Percentiles rank a stretch among this genome's conserved stretches.
These are phyloP conservation scores for Ctenosaura bakeri DNA, from an alignment of 2,797 vertebrate genomes.

Conservation along the genomic window DNA sequence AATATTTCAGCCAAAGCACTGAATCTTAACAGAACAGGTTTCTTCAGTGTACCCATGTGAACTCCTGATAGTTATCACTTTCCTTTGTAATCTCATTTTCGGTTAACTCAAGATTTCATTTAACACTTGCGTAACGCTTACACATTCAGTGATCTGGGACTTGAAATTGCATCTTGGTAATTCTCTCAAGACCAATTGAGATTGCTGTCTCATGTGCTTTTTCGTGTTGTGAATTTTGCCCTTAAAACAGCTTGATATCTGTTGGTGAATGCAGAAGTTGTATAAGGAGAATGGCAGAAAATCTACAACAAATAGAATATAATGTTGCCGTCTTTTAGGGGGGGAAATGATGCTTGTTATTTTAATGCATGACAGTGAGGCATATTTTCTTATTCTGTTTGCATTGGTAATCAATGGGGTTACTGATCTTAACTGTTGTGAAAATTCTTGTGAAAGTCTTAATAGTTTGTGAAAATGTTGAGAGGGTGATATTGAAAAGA, in stretches of 20 bases:
- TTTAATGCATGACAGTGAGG: neutral
- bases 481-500: neutral
- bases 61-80: neutral
- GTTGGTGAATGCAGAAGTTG: neutral
- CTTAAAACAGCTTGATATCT: neutral
- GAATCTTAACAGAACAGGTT: neutral
- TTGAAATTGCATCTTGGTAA: neutral
- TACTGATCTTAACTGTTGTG: neutral
- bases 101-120: neutral
- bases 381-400: neutral
- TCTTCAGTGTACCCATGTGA: neutral
- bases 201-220: neutral
- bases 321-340: neutral
- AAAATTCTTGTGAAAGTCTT: too few relatives aligned
- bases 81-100: neutral
- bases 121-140: neutral
- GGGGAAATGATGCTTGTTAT: neutral
- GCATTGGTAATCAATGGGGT: neutral
- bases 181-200: neutral
- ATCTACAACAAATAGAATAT: neutral
- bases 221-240: neutral
- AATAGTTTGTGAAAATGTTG: neutral
- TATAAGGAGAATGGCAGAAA: neutral
- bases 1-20: conserved; percentile 13
- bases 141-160: neutral